Evolutionary conservation across 1,140 invertebrate genomes (phyloP).

Genomic region (Tetramorium simillimum): DNA sequence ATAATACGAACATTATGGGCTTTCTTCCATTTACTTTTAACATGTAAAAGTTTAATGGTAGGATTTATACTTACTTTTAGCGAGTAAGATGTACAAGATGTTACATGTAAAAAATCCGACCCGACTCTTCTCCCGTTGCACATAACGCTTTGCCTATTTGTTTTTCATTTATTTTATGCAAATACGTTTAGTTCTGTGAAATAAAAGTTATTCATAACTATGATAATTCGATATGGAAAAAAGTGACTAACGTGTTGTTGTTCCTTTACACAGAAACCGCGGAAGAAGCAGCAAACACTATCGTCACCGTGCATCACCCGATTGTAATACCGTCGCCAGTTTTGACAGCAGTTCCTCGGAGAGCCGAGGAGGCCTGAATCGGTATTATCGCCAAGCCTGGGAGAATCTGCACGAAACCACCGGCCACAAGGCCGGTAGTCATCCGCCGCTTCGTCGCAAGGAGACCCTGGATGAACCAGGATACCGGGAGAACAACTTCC

Average conservation of each 20-base stretch:
- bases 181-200: background rate
- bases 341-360: conserved; percentile 94
- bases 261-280: conserved; percentile 87
- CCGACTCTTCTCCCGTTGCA: background rate
- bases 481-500: conserved; percentile 85
- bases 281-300: conserved; percentile 91
- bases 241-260: background rate
- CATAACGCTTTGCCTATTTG: conserved; percentile 38
- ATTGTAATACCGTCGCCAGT: conserved; percentile 95
- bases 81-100: background rate
- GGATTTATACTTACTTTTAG: background rate
- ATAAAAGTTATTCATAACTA: conserved; percentile 4
- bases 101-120: background rate
- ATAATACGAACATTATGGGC: background rate
- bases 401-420: conserved; percentile 95
- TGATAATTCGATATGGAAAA: background rate
- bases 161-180: background rate
- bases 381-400: conserved; percentile 96
- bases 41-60: background rate
- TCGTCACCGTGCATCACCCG: conserved; percentile 93
- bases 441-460: conserved; percentile 88
- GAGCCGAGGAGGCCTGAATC: conserved; percentile 92
- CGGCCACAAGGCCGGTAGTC: conserved; percentile 86
- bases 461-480: conserved; percentile 90
- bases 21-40: background rate